These are phyloP conservation scores for Muricea muricata DNA, from an alignment of 92 coral and sea anemone genomes.

Conservation along the genomic window DNA sequence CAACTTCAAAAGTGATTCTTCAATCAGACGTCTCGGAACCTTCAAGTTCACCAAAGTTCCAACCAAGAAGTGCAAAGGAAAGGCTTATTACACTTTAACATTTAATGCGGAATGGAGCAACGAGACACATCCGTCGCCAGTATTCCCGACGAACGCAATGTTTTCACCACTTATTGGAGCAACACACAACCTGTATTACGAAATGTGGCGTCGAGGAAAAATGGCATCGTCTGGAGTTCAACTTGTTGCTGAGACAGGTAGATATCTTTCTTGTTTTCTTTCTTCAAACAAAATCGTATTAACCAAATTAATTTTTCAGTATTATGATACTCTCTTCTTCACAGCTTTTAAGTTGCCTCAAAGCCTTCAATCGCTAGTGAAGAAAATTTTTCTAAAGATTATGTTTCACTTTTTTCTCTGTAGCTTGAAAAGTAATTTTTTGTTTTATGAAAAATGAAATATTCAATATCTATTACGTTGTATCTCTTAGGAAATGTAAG, in stretches of 20 bases:
- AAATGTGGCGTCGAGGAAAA: constrained; percentile 63
- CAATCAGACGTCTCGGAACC: constrained; percentile 14
- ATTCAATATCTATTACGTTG: background rate
- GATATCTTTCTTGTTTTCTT: background rate
- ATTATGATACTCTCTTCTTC: too few relatives aligned
- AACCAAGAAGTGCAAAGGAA: constrained; percentile 56
- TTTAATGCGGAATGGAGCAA: constrained; percentile 65
- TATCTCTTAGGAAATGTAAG: background rate
- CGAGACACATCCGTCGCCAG: constrained; percentile 53
- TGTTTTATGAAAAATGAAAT: too few relatives aligned
- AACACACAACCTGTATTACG: constrained; percentile 62
- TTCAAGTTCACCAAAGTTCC: constrained; percentile 14
- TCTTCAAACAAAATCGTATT: too few relatives aligned
- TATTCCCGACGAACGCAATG: constrained; percentile 35
- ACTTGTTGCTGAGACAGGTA: constrained; percentile 68
- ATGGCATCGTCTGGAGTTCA: constrained; percentile 69
- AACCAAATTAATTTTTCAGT: background rate
- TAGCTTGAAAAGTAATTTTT: too few relatives aligned
- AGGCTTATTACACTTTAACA: constrained; percentile 55
- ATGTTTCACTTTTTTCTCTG: background rate
- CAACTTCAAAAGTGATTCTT: constrained; percentile 31
- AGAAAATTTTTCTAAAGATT: background rate
- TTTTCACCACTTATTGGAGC: constrained; percentile 71
- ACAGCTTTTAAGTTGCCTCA: too few relatives aligned
- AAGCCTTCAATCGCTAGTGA: too few relatives aligned